phyloP scores from a whole-genome alignment of 2,797 vertebrate species.

The Gambelia wislizenii region DNA sequence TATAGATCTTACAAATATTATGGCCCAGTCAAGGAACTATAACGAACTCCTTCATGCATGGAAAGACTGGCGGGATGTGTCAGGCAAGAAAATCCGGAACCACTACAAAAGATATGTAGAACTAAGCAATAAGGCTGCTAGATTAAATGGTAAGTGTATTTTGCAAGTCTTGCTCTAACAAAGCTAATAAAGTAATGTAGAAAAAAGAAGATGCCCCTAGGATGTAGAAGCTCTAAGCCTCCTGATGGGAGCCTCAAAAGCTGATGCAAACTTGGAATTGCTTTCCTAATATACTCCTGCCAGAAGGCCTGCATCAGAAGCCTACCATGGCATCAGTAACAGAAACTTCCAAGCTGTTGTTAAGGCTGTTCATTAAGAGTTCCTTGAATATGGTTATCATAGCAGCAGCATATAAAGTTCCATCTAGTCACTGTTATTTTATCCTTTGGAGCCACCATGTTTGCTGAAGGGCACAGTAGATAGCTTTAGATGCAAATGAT shows the following conservation, averaged over 20 bases:
- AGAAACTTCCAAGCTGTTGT: not conserved
- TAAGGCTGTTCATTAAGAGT: not conserved
- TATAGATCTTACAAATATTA: constrained; percentile 89
- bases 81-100: constrained; percentile 85
- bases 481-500: not conserved
- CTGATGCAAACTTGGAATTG: not conserved
- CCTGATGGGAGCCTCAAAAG: not conserved
- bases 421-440: not conserved
- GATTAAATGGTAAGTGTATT: constrained; percentile 86
- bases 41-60: constrained; percentile 90
- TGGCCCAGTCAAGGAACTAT: constrained; percentile 91
- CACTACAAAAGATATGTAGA: constrained; percentile 89
- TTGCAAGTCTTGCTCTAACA: not conserved
- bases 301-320: not conserved
- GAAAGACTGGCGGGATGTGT: constrained; percentile 92
- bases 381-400: not conserved
- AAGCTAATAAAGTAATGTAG: not conserved
- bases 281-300: not conserved
- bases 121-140: constrained; percentile 92
- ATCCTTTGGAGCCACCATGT: not conserved
- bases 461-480: not conserved
- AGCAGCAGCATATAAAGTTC: not conserved
- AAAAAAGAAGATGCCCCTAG: not conserved
- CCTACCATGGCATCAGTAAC: not conserved
- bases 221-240: not conserved